These are phyloP conservation scores for Acrossocheilus fasciatus DNA, from an alignment of 2,797 vertebrate genomes.

Conservation along the genomic window DNA sequence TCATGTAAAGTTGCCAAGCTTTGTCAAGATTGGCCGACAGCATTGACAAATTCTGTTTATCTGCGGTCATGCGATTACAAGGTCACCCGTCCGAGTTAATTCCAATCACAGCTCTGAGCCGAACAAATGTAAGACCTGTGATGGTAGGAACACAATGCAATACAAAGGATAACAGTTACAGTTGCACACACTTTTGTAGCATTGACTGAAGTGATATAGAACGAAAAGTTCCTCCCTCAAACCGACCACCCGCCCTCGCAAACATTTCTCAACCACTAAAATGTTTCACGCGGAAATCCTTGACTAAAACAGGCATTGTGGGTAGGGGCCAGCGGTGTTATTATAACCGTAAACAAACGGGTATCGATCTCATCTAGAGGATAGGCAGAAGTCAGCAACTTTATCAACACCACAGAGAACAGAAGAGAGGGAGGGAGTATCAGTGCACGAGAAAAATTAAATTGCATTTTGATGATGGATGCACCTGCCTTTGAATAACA, in stretches of 20 bases:
- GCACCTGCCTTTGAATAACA: slow-evolving; percentile 78
- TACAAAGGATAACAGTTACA: neutral
- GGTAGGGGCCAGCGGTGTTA: slow-evolving; percentile 63
- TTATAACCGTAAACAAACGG: slow-evolving; percentile 78
- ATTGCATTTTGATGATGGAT: slow-evolving; percentile 81
- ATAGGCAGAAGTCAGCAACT: slow-evolving; percentile 83
- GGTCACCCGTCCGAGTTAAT: slow-evolving; percentile 12
- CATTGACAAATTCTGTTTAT: slow-evolving; percentile 36
- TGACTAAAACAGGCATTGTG: slow-evolving; percentile 68
- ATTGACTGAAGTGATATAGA: neutral
- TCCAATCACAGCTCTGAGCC: neutral
- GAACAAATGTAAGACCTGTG: slow-evolving; percentile 25
- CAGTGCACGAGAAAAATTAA: slow-evolving; percentile 76
- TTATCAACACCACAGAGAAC: slow-evolving; percentile 76
- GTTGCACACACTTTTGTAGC: neutral
- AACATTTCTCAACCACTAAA: slow-evolving; percentile 52
- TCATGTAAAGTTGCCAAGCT: slow-evolving; percentile 25
- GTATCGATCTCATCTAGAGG: slow-evolving; percentile 78
- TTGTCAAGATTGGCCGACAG: slow-evolving; percentile 22
- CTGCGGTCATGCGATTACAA: slow-evolving; percentile 32
- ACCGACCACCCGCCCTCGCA: neutral
- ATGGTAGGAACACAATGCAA: neutral
- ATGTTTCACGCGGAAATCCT: slow-evolving; percentile 70
- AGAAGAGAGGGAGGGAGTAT: slow-evolving; percentile 66
- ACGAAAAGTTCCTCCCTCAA: neutral